Conservation (phyloP, 2,888 invertebrate species). For the Cryptocephalus primarius region DNA sequence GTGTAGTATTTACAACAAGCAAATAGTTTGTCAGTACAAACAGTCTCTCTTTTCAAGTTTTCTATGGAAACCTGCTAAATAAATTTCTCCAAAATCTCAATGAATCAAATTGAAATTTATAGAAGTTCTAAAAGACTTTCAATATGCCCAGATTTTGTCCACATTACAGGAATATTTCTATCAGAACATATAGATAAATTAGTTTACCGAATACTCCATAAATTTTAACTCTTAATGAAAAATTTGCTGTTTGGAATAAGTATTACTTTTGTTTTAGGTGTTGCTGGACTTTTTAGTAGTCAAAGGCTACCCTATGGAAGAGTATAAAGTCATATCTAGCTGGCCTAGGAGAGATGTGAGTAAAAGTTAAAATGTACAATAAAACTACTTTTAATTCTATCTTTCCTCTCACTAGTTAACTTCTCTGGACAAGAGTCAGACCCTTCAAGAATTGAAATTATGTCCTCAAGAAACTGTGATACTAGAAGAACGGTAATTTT, state of each 20-base stretch:
- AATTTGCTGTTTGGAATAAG: no score
- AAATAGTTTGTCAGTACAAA: background rate
- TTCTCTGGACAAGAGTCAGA: conserved; percentile 60
- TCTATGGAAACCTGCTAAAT: no score
- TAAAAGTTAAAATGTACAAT: conserved; percentile 21
- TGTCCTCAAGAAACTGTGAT: conserved; percentile 91
- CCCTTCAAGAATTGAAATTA: conserved; percentile 73
- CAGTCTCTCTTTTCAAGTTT: no score
- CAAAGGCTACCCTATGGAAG: conserved; percentile 76
- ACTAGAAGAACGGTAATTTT: conserved; percentile 79
- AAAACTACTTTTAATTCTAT: background rate
- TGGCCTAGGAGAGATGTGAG: conserved; percentile 94
- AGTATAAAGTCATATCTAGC: conserved; percentile 84
- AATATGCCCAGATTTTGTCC: no score
- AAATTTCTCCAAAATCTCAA: background rate
- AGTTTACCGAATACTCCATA: no score
- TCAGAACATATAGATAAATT: background rate
- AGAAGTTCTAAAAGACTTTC: background rate
- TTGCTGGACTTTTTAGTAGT: conserved; percentile 81
- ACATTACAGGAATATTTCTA: no score
- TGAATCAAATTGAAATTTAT: background rate
- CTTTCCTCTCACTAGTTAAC: conserved; percentile 51
- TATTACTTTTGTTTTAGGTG: conserved; percentile 53
- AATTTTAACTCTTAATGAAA: no score
- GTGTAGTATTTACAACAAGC: no score